These are phyloP conservation scores for Zaprionus lineosus DNA, from an alignment of 2,888 invertebrate genomes.

Conservation along the genomic window DNA sequence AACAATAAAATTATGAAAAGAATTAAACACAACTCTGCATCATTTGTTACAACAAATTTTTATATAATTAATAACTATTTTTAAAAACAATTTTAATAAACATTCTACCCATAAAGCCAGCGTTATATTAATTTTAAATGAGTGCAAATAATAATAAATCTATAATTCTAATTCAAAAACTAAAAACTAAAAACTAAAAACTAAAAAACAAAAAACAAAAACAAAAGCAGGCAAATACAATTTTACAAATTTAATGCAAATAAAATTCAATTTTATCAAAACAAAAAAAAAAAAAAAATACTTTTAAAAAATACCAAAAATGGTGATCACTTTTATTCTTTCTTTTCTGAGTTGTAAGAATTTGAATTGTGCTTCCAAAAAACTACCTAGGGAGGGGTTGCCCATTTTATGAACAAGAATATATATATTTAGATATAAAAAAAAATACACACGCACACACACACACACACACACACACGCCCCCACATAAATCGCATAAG, in stretches of 20 bases:
- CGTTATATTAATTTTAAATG: slow-evolving; percentile 58
- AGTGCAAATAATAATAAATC: slow-evolving; percentile 39
- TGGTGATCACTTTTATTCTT: slow-evolving; percentile 69
- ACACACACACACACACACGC: slow-evolving; percentile 28
- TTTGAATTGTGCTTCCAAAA: slow-evolving; percentile 82
- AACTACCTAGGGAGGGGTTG: slow-evolving; percentile 65
- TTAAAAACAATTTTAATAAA: slow-evolving; percentile 66
- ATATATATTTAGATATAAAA: slow-evolving; percentile 23
- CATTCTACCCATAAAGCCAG: slow-evolving; percentile 66
- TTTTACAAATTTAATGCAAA: slow-evolving; percentile 42
- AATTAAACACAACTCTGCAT: slow-evolving; percentile 47
- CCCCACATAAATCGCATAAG: slow-evolving; percentile 15
- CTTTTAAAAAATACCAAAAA: slow-evolving; percentile 35
- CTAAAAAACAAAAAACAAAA: slow-evolving; percentile 30
- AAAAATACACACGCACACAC: slow-evolving; percentile 20
- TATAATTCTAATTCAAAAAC: slow-evolving; percentile 29
- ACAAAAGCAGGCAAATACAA: slow-evolving; percentile 50
- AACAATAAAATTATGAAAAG: slow-evolving; percentile 50
- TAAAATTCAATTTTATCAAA: slow-evolving; percentile 68
- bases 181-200: slow-evolving; percentile 19
- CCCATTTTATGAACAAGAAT: slow-evolving; percentile 51
- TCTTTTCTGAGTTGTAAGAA: slow-evolving; percentile 59
- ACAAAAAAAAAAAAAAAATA: slow-evolving; percentile 33
- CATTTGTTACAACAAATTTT: slow-evolving; percentile 66
- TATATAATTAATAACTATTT: slow-evolving; percentile 56